Evolutionary conservation across 2,888 invertebrate genomes (phyloP).

Genomic region (Luperina nickerlii): DNA sequence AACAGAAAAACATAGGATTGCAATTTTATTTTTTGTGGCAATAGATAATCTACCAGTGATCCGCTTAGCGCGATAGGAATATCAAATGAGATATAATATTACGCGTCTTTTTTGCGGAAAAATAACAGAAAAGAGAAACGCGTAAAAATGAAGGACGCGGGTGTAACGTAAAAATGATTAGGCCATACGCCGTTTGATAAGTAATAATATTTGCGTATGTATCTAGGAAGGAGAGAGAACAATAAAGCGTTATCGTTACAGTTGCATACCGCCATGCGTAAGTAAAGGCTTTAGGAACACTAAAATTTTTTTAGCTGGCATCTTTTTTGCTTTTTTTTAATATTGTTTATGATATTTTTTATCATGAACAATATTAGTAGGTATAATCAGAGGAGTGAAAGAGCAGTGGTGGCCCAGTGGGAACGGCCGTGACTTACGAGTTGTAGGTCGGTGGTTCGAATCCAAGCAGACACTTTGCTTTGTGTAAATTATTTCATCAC

Average conservation of each 20-base stretch:
- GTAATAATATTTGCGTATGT: slow-evolving; percentile 36
- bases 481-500: not conserved
- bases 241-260: slow-evolving; percentile 12
- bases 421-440: not conserved
- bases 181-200: slow-evolving; percentile 34
- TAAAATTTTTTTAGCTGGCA: too few species aligned
- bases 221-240: not conserved
- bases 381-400: not conserved
- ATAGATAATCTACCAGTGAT: slow-evolving; percentile 53
- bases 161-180: slow-evolving; percentile 42
- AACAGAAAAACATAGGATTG: slow-evolving; percentile 14
- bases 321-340: too few species aligned
- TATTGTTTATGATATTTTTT: too few species aligned
- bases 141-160: slow-evolving; percentile 39
- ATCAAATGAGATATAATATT: slow-evolving; percentile 49
- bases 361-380: not conserved
- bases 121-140: slow-evolving; percentile 23
- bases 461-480: not conserved
- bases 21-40: slow-evolving; percentile 23
- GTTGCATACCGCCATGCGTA: not conserved
- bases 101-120: slow-evolving; percentile 11
- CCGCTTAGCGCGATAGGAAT: slow-evolving; percentile 53
- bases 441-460: not conserved
- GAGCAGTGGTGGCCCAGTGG: not conserved
- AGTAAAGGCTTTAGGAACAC: not conserved